phyloP scores from a whole-genome alignment of 2,888 invertebrate species.

The Synanthedon tipuliformis region DNA sequence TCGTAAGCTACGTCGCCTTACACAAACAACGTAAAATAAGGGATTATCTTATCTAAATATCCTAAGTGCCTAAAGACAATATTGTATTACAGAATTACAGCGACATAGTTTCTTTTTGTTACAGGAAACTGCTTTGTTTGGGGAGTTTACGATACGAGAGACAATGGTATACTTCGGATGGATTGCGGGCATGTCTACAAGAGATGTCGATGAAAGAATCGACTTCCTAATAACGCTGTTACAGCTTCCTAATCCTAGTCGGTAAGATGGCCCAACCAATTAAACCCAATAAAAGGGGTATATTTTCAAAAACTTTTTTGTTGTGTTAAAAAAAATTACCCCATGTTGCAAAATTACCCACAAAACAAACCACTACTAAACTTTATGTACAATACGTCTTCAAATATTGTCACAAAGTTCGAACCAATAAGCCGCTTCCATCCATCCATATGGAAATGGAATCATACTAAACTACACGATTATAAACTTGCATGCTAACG shows the following conservation, averaged over 20 bases:
- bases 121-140: slow-evolving; percentile 80
- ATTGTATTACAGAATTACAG: not conserved
- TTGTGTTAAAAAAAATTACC: too few species aligned
- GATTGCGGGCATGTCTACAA: slow-evolving; percentile 80
- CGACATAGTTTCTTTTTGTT: slow-evolving; percentile 14
- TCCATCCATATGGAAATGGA: not conserved
- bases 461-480: not conserved
- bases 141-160: slow-evolving; percentile 83
- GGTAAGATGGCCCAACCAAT: slow-evolving; percentile 20
- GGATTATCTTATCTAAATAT: too few species aligned
- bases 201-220: slow-evolving; percentile 75
- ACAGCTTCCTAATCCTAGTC: slow-evolving; percentile 63
- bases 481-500: not conserved
- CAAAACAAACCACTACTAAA: too few species aligned
- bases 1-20: too few species aligned
- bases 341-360: too few species aligned
- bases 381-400: too few species aligned
- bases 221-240: slow-evolving; percentile 78
- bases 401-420: not conserved
- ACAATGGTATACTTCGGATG: slow-evolving; percentile 88
- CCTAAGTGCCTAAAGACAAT: not conserved
- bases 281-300: too few species aligned
- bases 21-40: too few species aligned
- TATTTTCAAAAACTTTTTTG: too few species aligned
- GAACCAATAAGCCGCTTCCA: not conserved